These are phyloP conservation scores for Acanthurus lineatus DNA, from an alignment of 2,797 vertebrate genomes.

Conservation along the genomic window DNA sequence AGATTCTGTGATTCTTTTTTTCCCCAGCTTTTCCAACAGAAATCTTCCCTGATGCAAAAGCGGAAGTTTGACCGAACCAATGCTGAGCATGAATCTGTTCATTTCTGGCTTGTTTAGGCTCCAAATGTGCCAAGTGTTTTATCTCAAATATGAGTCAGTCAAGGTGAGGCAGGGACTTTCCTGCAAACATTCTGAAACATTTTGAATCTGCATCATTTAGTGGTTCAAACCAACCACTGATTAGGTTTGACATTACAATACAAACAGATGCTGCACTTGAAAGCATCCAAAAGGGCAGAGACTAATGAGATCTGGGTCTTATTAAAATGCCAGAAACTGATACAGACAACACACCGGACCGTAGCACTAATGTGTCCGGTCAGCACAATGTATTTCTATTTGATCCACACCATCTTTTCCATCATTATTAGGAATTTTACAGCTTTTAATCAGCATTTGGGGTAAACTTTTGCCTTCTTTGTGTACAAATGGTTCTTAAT, in stretches of 20 bases:
- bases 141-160: constrained; percentile 26
- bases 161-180: constrained; percentile 13
- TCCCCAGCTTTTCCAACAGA: background rate
- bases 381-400: constrained; percentile 3
- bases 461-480: constrained; percentile 4
- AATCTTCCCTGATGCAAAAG: background rate
- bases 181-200: constrained; percentile 39
- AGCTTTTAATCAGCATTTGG: constrained; percentile 35
- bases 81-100: background rate
- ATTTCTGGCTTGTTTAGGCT: background rate
- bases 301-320: constrained; percentile 58
- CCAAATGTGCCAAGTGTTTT: constrained; percentile 25
- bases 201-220: constrained; percentile 18
- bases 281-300: constrained; percentile 36
- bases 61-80: background rate
- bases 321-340: constrained; percentile 52
- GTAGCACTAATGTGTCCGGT: constrained; percentile 11
- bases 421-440: constrained; percentile 14
- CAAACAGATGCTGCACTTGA: constrained; percentile 60
- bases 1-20: constrained; percentile 3
- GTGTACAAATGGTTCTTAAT: constrained; percentile 10
- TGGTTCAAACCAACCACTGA: constrained; percentile 38
- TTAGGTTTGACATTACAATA: constrained; percentile 45
- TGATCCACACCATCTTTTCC: constrained; percentile 12
- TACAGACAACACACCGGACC: constrained; percentile 37